Evolutionary conservation across 2,797 vertebrate species (phyloP).

Genomic region (Vespertilio murinus): DNA sequence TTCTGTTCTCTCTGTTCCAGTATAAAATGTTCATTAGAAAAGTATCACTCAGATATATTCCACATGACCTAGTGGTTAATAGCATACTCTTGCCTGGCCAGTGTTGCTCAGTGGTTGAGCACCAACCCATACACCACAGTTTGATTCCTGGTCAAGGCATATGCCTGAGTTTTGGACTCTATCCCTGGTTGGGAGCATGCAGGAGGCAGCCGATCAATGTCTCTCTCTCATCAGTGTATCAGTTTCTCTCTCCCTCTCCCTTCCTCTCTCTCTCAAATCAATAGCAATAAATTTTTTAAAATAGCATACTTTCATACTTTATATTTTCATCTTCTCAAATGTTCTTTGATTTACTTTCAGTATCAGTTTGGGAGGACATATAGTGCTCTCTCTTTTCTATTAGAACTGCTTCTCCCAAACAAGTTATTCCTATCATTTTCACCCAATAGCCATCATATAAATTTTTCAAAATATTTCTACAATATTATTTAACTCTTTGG

Average conservation of each 20-base stretch:
- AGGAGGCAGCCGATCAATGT: too few species aligned
- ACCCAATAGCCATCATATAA: neutral
- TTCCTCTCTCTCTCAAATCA: too few species aligned
- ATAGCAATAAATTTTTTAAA: too few species aligned
- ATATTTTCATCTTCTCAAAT: neutral
- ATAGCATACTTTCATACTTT: neutral
- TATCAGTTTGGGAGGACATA: neutral
- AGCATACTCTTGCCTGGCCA: neutral
- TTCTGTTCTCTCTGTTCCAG: neutral
- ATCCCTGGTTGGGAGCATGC: too few species aligned
- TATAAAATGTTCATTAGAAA: neutral
- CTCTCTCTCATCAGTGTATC: too few species aligned
- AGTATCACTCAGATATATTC: neutral
- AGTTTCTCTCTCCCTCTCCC: too few species aligned
- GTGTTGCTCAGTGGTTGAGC: too few species aligned
- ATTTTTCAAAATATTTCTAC: constrained; percentile 16
- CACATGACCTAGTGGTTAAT: neutral
- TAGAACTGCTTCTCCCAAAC: neutral
- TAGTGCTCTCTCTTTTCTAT: neutral
- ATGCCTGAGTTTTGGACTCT: too few species aligned
- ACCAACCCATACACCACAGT: too few species aligned
- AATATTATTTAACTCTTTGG: neutral
- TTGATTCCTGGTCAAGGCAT: too few species aligned
- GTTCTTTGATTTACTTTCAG: neutral
- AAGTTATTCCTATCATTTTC: neutral